These are phyloP conservation scores for Gouania willdenowi DNA, from an alignment of 2,797 vertebrate species.

Conservation along the genomic window DNA sequence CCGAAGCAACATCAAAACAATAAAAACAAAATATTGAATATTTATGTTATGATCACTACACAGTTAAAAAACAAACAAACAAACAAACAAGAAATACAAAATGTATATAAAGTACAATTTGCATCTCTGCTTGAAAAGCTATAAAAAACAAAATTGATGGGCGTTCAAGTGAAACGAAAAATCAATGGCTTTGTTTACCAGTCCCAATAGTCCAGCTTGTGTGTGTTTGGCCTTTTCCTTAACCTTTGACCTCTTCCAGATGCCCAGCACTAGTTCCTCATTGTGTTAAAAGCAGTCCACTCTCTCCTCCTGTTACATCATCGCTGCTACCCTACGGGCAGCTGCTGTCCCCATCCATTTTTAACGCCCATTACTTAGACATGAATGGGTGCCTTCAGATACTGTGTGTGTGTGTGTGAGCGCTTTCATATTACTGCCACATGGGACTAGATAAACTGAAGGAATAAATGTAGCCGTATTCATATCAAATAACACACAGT, in stretches of 20 bases:
- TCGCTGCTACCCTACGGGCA: slow-evolving; percentile 46
- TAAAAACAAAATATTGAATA: no score
- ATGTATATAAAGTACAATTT: no score
- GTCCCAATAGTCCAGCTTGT: background rate
- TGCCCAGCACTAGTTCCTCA: slow-evolving; percentile 32
- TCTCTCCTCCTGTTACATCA: slow-evolving; percentile 61
- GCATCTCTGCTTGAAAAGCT: no score
- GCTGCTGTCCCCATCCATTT: slow-evolving; percentile 63
- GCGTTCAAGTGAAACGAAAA: no score
- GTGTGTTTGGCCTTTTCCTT: slow-evolving; percentile 10
- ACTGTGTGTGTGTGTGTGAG: slow-evolving; percentile 7
- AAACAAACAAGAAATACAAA: no score
- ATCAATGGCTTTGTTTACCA: background rate
- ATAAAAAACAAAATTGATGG: no score
- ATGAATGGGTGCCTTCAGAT: slow-evolving; percentile 40
- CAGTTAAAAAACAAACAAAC: no score
- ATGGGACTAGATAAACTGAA: slow-evolving; percentile 6
- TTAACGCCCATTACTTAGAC: slow-evolving; percentile 55
- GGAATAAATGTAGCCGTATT: slow-evolving; percentile 7
- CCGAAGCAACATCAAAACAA: no score
- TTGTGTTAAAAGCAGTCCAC: slow-evolving; percentile 40
- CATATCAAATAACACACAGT: slow-evolving; percentile 1
- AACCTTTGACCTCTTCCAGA: slow-evolving; percentile 57
- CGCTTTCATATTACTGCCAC: slow-evolving; percentile 22
- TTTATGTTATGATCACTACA: no score